Conservation (phyloP, 2,113 vertebrate species). For the Cebidichthys violaceus region DNA sequence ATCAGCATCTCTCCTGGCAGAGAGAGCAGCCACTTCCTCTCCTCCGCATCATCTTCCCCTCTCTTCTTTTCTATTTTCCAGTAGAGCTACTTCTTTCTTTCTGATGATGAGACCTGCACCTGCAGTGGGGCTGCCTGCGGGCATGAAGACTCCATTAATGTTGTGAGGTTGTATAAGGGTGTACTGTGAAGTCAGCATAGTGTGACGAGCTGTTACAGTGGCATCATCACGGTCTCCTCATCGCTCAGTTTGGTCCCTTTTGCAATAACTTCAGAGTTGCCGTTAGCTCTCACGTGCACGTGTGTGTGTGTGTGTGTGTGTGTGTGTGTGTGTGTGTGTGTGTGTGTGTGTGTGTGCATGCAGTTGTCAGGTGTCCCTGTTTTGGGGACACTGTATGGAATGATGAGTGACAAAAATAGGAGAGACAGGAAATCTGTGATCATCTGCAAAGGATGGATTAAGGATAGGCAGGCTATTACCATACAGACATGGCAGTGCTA, state of each 20-base stretch:
- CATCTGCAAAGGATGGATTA: not conserved
- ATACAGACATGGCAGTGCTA: not conserved
- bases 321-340: not conserved
- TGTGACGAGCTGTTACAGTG: conserved; percentile 12
- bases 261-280: conserved; percentile 1
- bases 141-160: conserved; percentile 21
- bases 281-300: not conserved
- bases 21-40: conserved; percentile 27
- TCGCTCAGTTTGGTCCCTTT: conserved; percentile 24
- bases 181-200: conserved; percentile 6
- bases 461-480: not conserved
- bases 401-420: conserved; percentile 8
- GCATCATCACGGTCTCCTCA: conserved; percentile 21
- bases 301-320: not conserved
- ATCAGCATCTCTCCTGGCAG: conserved; percentile 25
- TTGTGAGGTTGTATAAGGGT: conserved; percentile 29
- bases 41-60: conserved; percentile 14
- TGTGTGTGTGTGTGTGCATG: not conserved
- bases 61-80: conserved; percentile 6
- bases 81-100: conserved; percentile 27
- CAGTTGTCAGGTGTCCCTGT: conserved; percentile 7
- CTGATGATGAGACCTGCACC: conserved; percentile 15
- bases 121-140: conserved; percentile 25
- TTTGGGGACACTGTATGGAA: not conserved
- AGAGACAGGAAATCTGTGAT: not conserved